These are phyloP conservation scores for Urocynchramus pylzowi DNA, from an alignment of 2,113 vertebrate genomes.

Conservation along the genomic window DNA sequence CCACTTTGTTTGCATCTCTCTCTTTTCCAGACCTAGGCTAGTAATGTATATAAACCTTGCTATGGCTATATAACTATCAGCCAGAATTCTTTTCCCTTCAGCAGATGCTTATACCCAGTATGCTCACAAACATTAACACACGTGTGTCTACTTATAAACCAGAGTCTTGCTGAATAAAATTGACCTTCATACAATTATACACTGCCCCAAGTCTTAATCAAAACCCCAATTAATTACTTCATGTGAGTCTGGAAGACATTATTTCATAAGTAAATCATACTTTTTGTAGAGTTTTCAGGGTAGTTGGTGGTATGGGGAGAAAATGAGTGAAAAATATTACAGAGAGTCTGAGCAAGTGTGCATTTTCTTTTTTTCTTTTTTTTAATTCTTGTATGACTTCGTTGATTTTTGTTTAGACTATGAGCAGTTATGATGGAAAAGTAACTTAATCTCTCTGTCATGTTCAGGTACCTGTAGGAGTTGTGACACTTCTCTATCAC, in stretches of 20 bases:
- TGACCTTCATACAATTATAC: background rate
- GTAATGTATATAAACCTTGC: conserved; percentile 7
- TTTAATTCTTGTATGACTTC: background rate
- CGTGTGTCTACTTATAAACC: background rate
- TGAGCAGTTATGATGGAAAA: background rate
- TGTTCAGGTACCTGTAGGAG: background rate
- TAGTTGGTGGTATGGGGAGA: background rate
- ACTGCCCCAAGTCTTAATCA: background rate
- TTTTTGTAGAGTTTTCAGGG: background rate
- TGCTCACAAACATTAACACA: background rate
- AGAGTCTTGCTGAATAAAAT: background rate
- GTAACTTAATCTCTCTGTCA: background rate
- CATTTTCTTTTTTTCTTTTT: background rate
- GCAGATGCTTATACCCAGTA: background rate
- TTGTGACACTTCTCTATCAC: background rate
- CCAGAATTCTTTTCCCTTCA: background rate
- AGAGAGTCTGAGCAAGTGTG: background rate
- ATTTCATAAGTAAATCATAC: background rate
- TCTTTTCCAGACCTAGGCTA: background rate
- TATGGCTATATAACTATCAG: conserved; percentile 29
- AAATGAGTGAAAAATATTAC: background rate
- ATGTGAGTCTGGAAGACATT: background rate
- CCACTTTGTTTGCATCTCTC: background rate
- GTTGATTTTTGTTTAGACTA: background rate
- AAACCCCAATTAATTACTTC: background rate